These are phyloP conservation scores for Agriopis marginaria DNA, from an alignment of 2,888 invertebrate species.

Conservation along the genomic window DNA sequence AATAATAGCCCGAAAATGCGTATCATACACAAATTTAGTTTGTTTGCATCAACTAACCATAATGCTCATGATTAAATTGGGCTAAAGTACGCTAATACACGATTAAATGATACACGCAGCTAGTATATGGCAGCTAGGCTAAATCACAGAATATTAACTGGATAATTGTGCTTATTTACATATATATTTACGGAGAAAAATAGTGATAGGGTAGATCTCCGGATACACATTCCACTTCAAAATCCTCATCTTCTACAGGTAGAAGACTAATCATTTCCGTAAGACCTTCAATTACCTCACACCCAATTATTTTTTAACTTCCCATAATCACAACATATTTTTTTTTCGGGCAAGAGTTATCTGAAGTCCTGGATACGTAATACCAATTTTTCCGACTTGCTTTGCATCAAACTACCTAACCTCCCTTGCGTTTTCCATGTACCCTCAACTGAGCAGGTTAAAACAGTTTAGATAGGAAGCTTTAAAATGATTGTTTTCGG, in stretches of 20 bases:
- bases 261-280: constrained; percentile 36
- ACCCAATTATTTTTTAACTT: constrained; percentile 14
- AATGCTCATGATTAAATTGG: constrained; percentile 74
- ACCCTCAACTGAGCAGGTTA: constrained; percentile 60
- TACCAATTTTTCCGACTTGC: constrained; percentile 40
- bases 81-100: constrained; percentile 83
- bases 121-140: constrained; percentile 79
- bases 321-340: not conserved
- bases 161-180: constrained; percentile 57
- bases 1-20: constrained; percentile 75
- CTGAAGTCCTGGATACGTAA: constrained; percentile 47
- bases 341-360: constrained; percentile 53
- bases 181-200: constrained; percentile 46
- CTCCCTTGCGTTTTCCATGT: constrained; percentile 62
- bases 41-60: constrained; percentile 84
- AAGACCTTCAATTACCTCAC: constrained; percentile 40
- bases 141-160: constrained; percentile 71
- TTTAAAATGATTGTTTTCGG: constrained; percentile 81
- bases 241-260: constrained; percentile 45
- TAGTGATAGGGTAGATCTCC: constrained; percentile 53
- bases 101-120: constrained; percentile 78
- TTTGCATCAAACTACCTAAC: constrained; percentile 70
- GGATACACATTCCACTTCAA: constrained; percentile 58
- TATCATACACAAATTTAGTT: constrained; percentile 81
- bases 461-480: constrained; percentile 60